phyloP scores from a whole-genome alignment of 2,797 vertebrate species.

The Sebastes diploproa region DNA sequence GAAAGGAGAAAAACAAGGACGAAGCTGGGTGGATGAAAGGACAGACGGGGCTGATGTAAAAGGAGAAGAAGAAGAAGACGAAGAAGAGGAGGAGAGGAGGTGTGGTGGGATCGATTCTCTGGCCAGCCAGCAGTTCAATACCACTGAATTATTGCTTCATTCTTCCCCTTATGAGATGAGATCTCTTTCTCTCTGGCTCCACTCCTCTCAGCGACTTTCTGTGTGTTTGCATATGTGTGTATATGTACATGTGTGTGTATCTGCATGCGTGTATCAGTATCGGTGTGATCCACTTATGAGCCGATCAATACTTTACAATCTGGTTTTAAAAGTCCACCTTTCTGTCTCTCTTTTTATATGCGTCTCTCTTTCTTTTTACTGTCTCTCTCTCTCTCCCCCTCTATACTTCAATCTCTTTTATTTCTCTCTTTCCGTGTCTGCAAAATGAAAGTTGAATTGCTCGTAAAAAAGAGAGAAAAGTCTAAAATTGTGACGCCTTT shows the following conservation, averaged over 20 bases:
- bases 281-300: constrained; percentile 78
- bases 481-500: not conserved
- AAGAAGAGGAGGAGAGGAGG: constrained; percentile 46
- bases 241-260: constrained; percentile 50
- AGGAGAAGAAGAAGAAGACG: constrained; percentile 16
- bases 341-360: constrained; percentile 1
- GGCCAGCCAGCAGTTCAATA: constrained; percentile 92
- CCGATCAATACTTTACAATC: constrained; percentile 94
- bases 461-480: not conserved
- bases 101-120: constrained; percentile 88
- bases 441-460: constrained; percentile 7
- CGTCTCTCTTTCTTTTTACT: not conserved
- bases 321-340: constrained; percentile 89
- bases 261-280: constrained; percentile 63
- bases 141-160: constrained; percentile 99
- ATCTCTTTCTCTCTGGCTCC: constrained; percentile 64
- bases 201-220: constrained; percentile 36
- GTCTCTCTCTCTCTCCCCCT: not conserved
- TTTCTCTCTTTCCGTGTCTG: not conserved
- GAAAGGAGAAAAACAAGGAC: not conserved
- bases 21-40: constrained; percentile 33
- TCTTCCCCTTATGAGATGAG: constrained; percentile 96
- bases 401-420: not conserved
- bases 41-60: constrained; percentile 45
- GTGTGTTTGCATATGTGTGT: constrained; percentile 29